Evolutionary conservation across 2,888 invertebrate species (phyloP).

Genomic region (Abscondita cerata): DNA sequence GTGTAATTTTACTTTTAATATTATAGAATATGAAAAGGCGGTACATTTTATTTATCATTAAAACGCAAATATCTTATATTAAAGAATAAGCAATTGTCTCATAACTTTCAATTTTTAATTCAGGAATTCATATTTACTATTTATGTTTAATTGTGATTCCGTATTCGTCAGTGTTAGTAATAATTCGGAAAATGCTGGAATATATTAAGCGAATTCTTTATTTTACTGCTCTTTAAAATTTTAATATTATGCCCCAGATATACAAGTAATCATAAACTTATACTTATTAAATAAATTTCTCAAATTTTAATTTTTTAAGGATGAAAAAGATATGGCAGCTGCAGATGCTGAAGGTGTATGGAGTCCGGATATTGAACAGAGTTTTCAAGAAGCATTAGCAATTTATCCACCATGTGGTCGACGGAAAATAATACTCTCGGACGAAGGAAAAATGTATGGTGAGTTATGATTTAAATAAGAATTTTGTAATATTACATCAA

Average conservation of each 20-base stretch:
- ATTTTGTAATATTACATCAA: slow-evolving; percentile 2
- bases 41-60: no score
- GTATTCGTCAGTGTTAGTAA: background rate
- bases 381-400: slow-evolving; percentile 99
- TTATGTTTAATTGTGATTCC: slow-evolving; percentile 3
- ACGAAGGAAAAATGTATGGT: slow-evolving; percentile 99
- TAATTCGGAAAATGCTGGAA: background rate
- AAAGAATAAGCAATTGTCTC: no score
- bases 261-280: background rate
- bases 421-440: slow-evolving; percentile 98
- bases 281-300: background rate
- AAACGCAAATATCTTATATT: no score
- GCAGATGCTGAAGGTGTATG: slow-evolving; percentile 99
- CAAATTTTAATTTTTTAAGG: slow-evolving; percentile 58
- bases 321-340: slow-evolving; percentile 90
- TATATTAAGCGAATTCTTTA: slow-evolving; percentile 9
- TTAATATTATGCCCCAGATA: background rate
- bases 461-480: slow-evolving; percentile 62
- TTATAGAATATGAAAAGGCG: no score
- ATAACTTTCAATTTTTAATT: background rate
- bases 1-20: no score
- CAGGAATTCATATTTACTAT: background rate
- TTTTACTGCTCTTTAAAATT: slow-evolving; percentile 9
- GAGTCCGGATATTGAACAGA: slow-evolving; percentile 99
- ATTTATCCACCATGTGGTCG: slow-evolving; percentile 99